Base-by-base conservation (phyloP, 2,888 invertebrate species). In the Endomychus coccineus region DNA sequence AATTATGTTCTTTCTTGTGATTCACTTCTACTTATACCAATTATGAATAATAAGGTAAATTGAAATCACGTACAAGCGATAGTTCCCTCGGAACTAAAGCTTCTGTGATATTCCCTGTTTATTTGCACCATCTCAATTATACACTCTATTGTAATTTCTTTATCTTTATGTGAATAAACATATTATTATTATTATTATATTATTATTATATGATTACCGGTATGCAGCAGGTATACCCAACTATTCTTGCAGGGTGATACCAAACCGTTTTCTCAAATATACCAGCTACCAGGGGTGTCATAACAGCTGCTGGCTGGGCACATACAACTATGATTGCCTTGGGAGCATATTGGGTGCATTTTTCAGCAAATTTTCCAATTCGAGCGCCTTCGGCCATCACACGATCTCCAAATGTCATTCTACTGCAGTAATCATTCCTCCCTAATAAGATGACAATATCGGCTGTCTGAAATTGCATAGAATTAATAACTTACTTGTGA, bases 281-380 rank as follows among this genome's bases (percentile, higher is more conserved):
- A 62, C 69, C 67, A 16, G 70, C 67, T 1, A 74, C 61, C 23
- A 75, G 52, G 2, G 73, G 71, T 10, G 73, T 69, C 61, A 71
- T 71, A 39, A 73, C 70, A 42, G 74, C 73, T 2, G 75, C 64
- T 5, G 76, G 75, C 33, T 68, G 59, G 1, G 71, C 68, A 45
- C 68, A 65, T 2, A 74, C 70, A 10, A 74, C 59, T 15, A 74
- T 45, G 23, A 75, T 66, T 1, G 75, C 71, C 49, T 69, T 71
- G 0, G 75, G 74, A 14, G 74, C 72, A 47, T 70, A 70, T 28
- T 57, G 59, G 6, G 71, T 66, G 34, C 75, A 74, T 3, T 64
- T 64, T 29, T 71, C 69, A 0, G 73, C 66, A 9, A 60, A 43
- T 21, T 56, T 48, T 7, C 53, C 45, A 1, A 63, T 39, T 39